Conservation (phyloP, 2,888 invertebrate species). For the Drosophila nr. perissopoda region DNA sequence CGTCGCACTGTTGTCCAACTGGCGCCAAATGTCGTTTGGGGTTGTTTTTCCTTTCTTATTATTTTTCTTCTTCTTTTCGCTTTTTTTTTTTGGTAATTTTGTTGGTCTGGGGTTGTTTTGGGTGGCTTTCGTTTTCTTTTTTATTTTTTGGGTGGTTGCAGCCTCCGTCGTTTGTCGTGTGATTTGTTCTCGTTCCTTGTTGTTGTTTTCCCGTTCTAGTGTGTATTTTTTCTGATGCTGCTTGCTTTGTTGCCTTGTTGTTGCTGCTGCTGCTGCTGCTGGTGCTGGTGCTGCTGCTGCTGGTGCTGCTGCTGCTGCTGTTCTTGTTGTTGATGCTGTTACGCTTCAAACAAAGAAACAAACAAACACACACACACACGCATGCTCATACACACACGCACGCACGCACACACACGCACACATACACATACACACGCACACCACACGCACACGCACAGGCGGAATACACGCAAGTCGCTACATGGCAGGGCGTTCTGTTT, state of each 20-base stretch:
- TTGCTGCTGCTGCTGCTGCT: slow-evolving; percentile 10
- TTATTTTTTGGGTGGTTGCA: slow-evolving; percentile 23
- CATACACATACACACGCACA: slow-evolving; percentile 17
- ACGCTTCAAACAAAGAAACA: slow-evolving; percentile 16
- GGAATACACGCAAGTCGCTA: slow-evolving; percentile 33
- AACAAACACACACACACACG: slow-evolving; percentile 21
- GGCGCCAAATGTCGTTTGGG: slow-evolving; percentile 60
- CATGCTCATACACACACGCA: slow-evolving; percentile 15
- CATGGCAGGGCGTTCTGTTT: slow-evolving; percentile 71
- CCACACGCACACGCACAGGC: slow-evolving; percentile 17
- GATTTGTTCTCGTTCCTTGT: slow-evolving; percentile 42
- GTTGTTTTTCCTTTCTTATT: slow-evolving; percentile 12
- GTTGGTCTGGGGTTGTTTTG: slow-evolving; percentile 33
- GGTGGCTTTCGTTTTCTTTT: slow-evolving; percentile 6
- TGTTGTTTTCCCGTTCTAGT: slow-evolving; percentile 22
- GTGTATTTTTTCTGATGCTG: not conserved
- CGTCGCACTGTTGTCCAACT: slow-evolving; percentile 43
- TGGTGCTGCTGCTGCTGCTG: slow-evolving; percentile 30
- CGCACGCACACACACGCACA: slow-evolving; percentile 13
- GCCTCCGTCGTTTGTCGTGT: slow-evolving; percentile 36
- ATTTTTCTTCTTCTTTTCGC: not conserved
- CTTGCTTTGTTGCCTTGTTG: slow-evolving; percentile 29
- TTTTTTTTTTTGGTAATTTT: not conserved
- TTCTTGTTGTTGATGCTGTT: slow-evolving; percentile 41
- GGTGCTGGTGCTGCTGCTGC: slow-evolving; percentile 31